Conservation (phyloP, 2,888 invertebrate genomes). For the Lacanobia wlatinum region DNA sequence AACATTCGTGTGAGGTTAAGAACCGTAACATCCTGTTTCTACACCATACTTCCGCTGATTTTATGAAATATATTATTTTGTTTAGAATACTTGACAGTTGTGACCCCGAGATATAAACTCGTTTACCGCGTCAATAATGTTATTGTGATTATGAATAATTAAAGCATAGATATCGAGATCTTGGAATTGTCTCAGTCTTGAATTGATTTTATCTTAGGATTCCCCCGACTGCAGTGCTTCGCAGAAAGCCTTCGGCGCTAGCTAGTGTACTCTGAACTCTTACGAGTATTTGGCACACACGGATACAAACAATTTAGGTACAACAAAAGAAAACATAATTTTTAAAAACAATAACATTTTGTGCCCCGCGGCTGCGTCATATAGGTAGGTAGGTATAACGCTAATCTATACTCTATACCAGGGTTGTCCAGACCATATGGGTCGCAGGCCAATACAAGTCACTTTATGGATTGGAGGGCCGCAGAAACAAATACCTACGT, state of each 20-base stretch:
- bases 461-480: too few relatives aligned
- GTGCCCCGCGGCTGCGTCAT: too few relatives aligned
- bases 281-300: too few relatives aligned
- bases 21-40: conserved; percentile 42
- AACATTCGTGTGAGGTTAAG: conserved; percentile 2
- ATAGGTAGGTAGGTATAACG: too few relatives aligned
- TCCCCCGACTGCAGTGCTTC: conserved; percentile 7
- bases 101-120: conserved; percentile 47
- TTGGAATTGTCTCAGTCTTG: conserved; percentile 21
- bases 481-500: too few relatives aligned
- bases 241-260: not conserved
- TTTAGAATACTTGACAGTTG: conserved; percentile 9
- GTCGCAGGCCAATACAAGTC: too few relatives aligned
- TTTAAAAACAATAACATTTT: too few relatives aligned
- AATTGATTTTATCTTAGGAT: conserved; percentile 21
- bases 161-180: conserved; percentile 14
- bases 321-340: too few relatives aligned
- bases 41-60: conserved; percentile 31
- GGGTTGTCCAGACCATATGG: too few relatives aligned
- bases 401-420: too few relatives aligned
- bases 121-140: conserved; percentile 37
- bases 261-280: conserved; percentile 4
- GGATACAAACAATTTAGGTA: too few relatives aligned
- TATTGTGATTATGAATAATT: conserved; percentile 31
- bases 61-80: conserved; percentile 14